Base-by-base conservation (phyloP, 1,140 invertebrate species). In the Neodiprion fabricii region DNA sequence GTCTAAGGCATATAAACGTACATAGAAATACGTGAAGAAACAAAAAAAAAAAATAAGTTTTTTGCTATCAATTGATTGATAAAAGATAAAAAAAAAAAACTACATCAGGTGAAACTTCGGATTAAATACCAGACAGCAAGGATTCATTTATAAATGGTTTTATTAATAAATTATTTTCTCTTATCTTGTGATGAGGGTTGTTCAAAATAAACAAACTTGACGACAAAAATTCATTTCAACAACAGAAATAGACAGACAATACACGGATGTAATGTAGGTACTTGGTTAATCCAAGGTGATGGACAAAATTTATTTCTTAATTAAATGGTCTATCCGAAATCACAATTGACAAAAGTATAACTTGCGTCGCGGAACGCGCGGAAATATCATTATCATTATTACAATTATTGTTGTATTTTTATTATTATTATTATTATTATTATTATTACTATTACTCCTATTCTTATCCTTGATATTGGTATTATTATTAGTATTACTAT, bases 161-260 rank as follows among this genome's bases (percentile, higher is more conserved):
- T 87, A 87, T 86, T 86, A 86, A 87, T 88, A 88, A 88, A 87
- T 88, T 87, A 87, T 61, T 79, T 84, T 81, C 85, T 84, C 80
- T 86, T 86, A 82, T 85, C 85, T 82, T 85, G 83, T 83, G 82
- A 85, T 85, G 82, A 86, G 81, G 81, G 86, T 85, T 84, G 82
- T 80, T 87, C 78, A 78, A 86, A 86, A 87, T 84, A 87, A 88
- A 87, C 82, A 85, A 87, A 86, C 81, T 78, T 84, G 82, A 83
- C 81, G 85, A 85, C 87, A 86, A 87, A 88, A 83, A 84, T 85
- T 81, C 81, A 85, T 80, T 85, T 86, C 78, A 87, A 85, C 82
- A 87, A 87, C 84, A 82, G 82, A 86, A 17, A 85, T 78, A 85
- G 83, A 85, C 82, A 81, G 79, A 80, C 83, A 83, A 84, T 61